Evolutionary conservation across 30 jellyfish, hydroid and myxozoan species (phyloP), one percentile per base, ranked within the genome.

Genomic region (Aurelia coerulea): DNA sequence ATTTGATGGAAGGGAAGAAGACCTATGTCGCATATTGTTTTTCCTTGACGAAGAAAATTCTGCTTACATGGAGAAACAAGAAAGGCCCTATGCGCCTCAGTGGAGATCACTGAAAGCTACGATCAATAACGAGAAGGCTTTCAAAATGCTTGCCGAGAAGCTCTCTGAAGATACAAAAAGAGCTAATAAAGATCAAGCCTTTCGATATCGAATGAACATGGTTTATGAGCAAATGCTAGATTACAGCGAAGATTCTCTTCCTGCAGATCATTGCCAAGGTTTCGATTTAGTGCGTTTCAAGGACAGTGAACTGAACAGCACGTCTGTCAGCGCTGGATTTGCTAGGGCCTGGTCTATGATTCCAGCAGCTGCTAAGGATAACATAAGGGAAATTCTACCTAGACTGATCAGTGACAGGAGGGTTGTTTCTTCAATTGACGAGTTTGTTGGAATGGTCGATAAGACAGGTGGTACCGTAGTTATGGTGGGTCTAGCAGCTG

Each of bases 31-130:
- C 10, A 37, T 69, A 0, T 19, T 81, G 60, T 67, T 9, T 34
- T 81, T 23, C 59, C 41, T 81, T 19, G 91, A 81, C 62, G 59
- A 81, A 32, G 89, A 81, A 33, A 75, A 81, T 18, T 17, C 13
- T 37, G 41, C 4, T 32, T 81, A 12, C 74, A 6, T 65, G 2
- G 62, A 15, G 32, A 46, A 37, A 15, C 39, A 16, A n/a, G 50
- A 10, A 8, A 31, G 78, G 14, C 78, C 78, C 3, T 31, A 68
- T 31, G 56, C 91, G 9, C 89, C 91, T 17, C 64, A 33, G 8
- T 81, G 91, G 91, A 39, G 54, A 18, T 62, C 91, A 12, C 42
- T 81, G 34, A 67, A 64, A 46, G 6, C 12, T 9, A 53, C 88
- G 15, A 46, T 50, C 17, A 1, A 46, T 42, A 11, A 31, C 65